Percentiles rank a stretch among this genome's conserved stretches.
Conservation (phyloP, 1,140 invertebrate genomes). For the Macrosteles quadrilineatus region DNA sequence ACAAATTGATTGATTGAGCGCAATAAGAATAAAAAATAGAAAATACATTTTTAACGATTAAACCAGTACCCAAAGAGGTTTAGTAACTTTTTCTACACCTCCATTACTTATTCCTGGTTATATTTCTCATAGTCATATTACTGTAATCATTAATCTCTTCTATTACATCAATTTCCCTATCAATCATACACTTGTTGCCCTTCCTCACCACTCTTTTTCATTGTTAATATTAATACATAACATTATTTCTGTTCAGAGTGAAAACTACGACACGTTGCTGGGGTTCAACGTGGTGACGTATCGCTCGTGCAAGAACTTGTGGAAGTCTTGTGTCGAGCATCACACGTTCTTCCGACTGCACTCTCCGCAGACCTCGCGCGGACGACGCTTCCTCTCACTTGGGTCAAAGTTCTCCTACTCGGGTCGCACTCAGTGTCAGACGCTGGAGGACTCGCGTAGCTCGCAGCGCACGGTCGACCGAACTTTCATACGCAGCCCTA, state of each 20-base stretch:
- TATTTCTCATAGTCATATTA: too few species aligned
- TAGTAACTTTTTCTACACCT: too few species aligned
- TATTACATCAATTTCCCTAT: too few species aligned
- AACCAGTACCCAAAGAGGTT: too few species aligned
- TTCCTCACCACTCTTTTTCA: too few species aligned
- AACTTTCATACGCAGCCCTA: slow-evolving; percentile 76
- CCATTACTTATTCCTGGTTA: too few species aligned
- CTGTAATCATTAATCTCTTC: too few species aligned
- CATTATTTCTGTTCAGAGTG: slow-evolving; percentile 66
- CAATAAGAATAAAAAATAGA: too few species aligned
- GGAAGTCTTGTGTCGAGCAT: slow-evolving; percentile 98
- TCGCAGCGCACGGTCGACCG: slow-evolving; percentile 57
- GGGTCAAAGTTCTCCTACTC: slow-evolving; percentile 72
- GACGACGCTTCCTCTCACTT: slow-evolving; percentile 63
- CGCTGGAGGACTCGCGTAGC: slow-evolving; percentile 82
- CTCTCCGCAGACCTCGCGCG: slow-evolving; percentile 69
- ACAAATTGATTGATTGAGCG: too few species aligned
- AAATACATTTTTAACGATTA: too few species aligned
- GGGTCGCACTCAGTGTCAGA: slow-evolving; percentile 91
- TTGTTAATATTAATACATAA: too few species aligned
- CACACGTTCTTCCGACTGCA: slow-evolving; percentile 97
- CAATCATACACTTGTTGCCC: too few species aligned
- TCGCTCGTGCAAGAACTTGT: slow-evolving; percentile 91
- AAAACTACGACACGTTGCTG: slow-evolving; percentile 90
- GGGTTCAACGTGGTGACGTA: slow-evolving; percentile 94